A percentile compares a stretch with the other conserved stretches of the same genome.
Conservation (phyloP, 2,113 vertebrate genomes). For the Fregetta grallaria region DNA sequence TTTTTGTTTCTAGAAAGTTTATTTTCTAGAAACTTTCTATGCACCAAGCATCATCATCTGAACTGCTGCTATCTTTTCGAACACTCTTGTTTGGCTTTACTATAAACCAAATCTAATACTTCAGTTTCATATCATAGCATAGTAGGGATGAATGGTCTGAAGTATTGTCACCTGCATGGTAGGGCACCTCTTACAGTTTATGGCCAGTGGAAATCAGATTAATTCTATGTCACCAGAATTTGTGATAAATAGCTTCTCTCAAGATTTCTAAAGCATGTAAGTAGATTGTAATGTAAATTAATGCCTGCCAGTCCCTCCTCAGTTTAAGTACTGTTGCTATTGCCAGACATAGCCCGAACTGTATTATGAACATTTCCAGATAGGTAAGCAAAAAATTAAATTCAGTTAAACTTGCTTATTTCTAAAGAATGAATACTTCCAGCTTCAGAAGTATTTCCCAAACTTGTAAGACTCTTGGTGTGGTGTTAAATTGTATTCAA, state of each 20-base stretch:
- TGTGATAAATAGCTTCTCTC: not conserved
- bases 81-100: not conserved
- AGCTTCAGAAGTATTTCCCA: not conserved
- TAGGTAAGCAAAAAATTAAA: not conserved
- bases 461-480: not conserved
- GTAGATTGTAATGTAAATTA: not conserved
- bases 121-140: not conserved
- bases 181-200: not conserved
- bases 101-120: not conserved
- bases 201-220: not conserved
- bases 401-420: not conserved
- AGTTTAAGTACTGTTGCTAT: not conserved
- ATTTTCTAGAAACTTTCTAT: not conserved
- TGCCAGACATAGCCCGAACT: not conserved
- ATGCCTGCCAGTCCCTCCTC: not conserved
- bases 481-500: not conserved
- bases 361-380: not conserved
- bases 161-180: not conserved
- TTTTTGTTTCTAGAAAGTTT: slow-evolving; percentile 37
- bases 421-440: not conserved
- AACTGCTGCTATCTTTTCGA: slow-evolving; percentile 35
- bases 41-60: slow-evolving; percentile 17
- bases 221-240: not conserved
- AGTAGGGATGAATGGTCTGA: not conserved
- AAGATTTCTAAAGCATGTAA: not conserved